Percentiles rank a stretch among this genome's conserved stretches.
These are phyloP conservation scores for Lagria hirta DNA, from an alignment of 2,888 invertebrate genomes.

Conservation along the genomic window DNA sequence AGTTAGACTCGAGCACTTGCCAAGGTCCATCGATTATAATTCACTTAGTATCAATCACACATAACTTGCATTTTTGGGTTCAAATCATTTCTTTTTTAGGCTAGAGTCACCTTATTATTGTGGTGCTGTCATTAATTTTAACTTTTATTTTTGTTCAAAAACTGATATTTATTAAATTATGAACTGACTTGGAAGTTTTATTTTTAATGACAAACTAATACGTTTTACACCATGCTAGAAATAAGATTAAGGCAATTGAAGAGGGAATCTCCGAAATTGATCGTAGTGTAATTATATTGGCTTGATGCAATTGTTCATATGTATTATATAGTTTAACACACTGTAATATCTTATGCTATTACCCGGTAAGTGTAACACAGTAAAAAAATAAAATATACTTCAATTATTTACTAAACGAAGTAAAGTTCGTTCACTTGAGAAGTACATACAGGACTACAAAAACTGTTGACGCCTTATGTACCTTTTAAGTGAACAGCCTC, in stretches of 20 bases:
- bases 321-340: constrained; percentile 45
- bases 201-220: constrained; percentile 14
- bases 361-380: constrained; percentile 48
- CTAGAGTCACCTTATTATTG: constrained; percentile 26
- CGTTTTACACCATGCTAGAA: constrained; percentile 13
- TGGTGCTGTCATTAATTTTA: constrained; percentile 27
- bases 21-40: constrained; percentile 34
- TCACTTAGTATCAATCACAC: constrained; percentile 28
- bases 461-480: too few relatives aligned
- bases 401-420: constrained; percentile 29
- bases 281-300: constrained; percentile 31
- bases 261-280: constrained; percentile 21
- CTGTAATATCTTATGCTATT: constrained; percentile 44
- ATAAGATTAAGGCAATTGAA: constrained; percentile 16
- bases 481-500: too few relatives aligned
- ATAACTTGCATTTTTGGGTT: constrained; percentile 29
- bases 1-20: constrained; percentile 38
- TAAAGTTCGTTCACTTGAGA: too few relatives aligned
- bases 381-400: constrained; percentile 42
- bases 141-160: constrained; percentile 14
- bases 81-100: constrained; percentile 27
- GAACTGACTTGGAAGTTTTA: constrained; percentile 15
- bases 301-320: constrained; percentile 45
- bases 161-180: constrained; percentile 15
- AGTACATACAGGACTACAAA: too few relatives aligned